Conservation (phyloP, 1,140 invertebrate species). For the Macrosteles quadrilineatus region DNA sequence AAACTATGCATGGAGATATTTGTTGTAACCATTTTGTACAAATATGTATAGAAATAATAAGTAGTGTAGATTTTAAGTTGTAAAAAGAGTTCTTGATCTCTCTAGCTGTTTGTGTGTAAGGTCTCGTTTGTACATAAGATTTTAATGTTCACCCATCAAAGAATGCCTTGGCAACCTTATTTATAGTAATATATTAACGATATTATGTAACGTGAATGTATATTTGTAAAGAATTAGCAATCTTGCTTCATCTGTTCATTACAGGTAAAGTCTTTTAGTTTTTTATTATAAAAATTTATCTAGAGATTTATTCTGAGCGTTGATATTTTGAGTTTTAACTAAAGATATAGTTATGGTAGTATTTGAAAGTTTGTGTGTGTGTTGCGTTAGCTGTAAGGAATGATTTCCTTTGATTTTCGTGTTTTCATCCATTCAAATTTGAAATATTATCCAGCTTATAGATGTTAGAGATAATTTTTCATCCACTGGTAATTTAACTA, state of each 20-base stretch:
- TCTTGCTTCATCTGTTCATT: neutral
- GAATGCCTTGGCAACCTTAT: conserved; percentile 13
- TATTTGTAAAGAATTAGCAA: conserved; percentile 4
- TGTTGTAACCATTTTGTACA: no score
- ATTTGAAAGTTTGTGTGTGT: conserved; percentile 11
- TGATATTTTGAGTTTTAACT: conserved; percentile 15
- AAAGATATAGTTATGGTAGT: neutral
- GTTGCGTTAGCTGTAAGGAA: no score
- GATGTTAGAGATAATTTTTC: no score
- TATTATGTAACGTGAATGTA: neutral
- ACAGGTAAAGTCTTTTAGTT: neutral
- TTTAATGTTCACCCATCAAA: neutral
- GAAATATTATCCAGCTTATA: no score
- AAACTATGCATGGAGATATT: no score
- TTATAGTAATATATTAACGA: conserved; percentile 8
- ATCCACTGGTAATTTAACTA: no score
- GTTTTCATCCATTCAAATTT: no score
- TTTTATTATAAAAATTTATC: conserved; percentile 19
- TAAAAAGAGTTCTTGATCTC: conserved; percentile 1
- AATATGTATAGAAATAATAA: no score
- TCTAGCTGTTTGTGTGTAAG: neutral
- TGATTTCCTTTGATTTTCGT: no score
- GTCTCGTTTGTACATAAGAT: conserved; percentile 9
- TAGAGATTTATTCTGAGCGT: conserved; percentile 15
- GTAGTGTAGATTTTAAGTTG: no score